Conservation (phyloP, 2,113 vertebrate species). For the Gymnocephalus cernua region DNA sequence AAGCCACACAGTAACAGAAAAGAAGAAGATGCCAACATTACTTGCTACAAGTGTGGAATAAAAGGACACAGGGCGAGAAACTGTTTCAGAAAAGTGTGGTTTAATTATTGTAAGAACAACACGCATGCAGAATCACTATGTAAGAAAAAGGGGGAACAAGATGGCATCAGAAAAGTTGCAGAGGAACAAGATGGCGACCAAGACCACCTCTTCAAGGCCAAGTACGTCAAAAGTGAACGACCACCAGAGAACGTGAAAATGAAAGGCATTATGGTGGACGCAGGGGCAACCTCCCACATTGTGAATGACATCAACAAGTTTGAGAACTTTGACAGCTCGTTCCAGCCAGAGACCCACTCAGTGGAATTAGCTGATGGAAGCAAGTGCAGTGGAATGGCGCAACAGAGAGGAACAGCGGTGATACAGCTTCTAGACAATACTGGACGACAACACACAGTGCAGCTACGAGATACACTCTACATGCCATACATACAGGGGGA, state of each 20-base stretch:
- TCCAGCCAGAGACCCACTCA: too few species aligned
- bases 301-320: too few species aligned
- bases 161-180: neutral
- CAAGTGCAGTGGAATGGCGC: too few species aligned
- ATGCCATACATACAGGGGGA: neutral
- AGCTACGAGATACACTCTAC: neutral
- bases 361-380: too few species aligned
- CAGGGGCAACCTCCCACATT: too few species aligned
- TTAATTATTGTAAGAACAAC: neutral
- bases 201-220: neutral
- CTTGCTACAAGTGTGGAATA: neutral
- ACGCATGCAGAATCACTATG: neutral
- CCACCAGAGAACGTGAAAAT: too few species aligned
- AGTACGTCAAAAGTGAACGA: neutral
- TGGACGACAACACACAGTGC: conserved; percentile 1
- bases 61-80: neutral
- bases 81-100: neutral
- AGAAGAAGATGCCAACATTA: neutral
- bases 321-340: too few species aligned
- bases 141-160: neutral
- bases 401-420: neutral
- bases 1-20: neutral
- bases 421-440: neutral
- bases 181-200: neutral
- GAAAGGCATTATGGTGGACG: too few species aligned